These are phyloP conservation scores for Origma solitaria DNA, from an alignment of 2,113 vertebrate species.

Conservation along the genomic window DNA sequence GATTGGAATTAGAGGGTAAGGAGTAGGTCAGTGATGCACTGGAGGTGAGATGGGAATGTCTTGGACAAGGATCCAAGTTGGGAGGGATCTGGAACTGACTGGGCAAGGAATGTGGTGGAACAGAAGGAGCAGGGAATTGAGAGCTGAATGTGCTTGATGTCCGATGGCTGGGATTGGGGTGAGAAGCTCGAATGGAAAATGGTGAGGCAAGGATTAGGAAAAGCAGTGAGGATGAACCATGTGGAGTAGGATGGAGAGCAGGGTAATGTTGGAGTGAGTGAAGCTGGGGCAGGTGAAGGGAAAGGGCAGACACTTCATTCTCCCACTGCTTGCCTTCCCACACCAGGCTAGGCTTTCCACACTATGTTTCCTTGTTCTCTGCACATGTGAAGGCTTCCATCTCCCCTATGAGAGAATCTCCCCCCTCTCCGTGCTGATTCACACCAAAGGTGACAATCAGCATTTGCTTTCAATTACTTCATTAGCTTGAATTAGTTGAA, in stretches of 20 bases:
- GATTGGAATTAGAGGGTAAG: not conserved
- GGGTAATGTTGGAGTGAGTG: too few species aligned
- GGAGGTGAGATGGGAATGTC: not conserved
- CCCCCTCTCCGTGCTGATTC: not conserved
- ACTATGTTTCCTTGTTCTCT: not conserved
- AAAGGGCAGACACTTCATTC: not conserved
- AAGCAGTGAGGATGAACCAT: not conserved
- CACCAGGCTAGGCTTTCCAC: not conserved
- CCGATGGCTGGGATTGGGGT: not conserved
- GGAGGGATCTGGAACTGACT: not conserved
- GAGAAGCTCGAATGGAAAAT: not conserved
- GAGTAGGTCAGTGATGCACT: not conserved
- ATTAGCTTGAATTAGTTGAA: not conserved
- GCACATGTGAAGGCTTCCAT: not conserved
- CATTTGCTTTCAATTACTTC: not conserved
- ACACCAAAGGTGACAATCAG: not conserved
- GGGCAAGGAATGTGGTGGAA: not conserved
- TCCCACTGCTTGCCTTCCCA: rapidly evolving
- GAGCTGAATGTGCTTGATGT: not conserved
- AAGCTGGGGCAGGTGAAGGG: rapidly evolving
- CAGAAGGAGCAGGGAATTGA: not conserved
- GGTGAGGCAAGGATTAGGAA: not conserved
- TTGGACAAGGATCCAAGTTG: not conserved
- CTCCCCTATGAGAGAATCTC: not conserved
- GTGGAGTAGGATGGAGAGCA: not conserved